phyloP scores from a whole-genome alignment of 2,113 vertebrate genomes.

The Chloropsis hardwickii region DNA sequence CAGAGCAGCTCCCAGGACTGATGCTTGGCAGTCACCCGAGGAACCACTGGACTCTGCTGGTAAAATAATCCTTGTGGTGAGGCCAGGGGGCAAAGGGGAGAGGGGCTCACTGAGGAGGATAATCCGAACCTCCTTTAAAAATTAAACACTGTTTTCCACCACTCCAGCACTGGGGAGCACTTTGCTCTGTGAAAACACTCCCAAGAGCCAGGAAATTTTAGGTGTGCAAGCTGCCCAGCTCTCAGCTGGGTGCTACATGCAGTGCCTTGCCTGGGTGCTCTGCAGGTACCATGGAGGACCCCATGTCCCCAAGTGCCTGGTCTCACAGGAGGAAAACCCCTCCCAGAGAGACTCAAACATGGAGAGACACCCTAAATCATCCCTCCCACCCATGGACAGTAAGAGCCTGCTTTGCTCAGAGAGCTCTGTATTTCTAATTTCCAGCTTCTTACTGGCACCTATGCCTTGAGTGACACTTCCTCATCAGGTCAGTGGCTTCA shows the following conservation, averaged over 20 bases:
- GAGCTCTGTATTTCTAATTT: neutral
- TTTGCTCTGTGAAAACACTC: neutral
- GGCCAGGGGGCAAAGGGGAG: neutral
- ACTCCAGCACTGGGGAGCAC: accelerated
- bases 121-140: neutral
- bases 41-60: neutral
- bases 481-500: neutral
- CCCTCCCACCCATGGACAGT: neutral
- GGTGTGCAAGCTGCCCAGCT: neutral
- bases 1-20: neutral
- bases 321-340: neutral
- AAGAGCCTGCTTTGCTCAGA: neutral
- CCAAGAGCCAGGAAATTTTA: neutral
- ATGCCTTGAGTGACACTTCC: neutral
- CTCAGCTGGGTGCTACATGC: accelerated
- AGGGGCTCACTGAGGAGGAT: neutral
- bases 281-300: neutral
- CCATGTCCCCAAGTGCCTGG: neutral
- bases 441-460: neutral
- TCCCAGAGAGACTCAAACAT: neutral
- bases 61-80: neutral
- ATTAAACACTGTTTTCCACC: neutral
- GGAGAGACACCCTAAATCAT: neutral
- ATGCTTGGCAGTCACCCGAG: neutral
- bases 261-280: neutral